phyloP scores from a whole-genome alignment of 2,888 invertebrate genomes.

The Silvanus unidentatus region DNA sequence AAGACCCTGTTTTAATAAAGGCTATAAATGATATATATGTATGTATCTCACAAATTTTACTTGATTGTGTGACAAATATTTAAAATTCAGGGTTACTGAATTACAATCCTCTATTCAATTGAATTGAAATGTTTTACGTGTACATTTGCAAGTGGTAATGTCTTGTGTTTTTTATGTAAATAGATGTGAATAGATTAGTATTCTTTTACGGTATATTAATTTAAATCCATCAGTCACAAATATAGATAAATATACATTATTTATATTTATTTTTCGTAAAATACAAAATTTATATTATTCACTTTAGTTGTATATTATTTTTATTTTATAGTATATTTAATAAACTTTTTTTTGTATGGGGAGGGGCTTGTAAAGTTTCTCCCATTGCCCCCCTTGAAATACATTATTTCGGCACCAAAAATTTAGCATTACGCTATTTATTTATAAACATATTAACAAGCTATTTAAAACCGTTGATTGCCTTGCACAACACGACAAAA shows the following conservation, averaged over 20 bases:
- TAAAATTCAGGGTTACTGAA: constrained; percentile 30
- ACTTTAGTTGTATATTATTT: constrained; percentile 12
- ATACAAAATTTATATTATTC: constrained; percentile 33
- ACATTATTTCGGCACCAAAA: constrained; percentile 28
- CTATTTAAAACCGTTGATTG: constrained; percentile 41
- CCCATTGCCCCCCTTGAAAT: constrained; percentile 11
- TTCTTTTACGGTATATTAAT: no score
- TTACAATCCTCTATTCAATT: background rate
- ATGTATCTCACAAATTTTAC: constrained; percentile 38
- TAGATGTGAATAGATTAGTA: constrained; percentile 15
- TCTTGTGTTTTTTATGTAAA: constrained; percentile 9
- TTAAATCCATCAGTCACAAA: constrained; percentile 27
- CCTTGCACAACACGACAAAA: constrained; percentile 46
- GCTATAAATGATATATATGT: constrained; percentile 39
- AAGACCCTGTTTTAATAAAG: constrained; percentile 48
- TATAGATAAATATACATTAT: constrained; percentile 6
- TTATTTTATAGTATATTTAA: constrained; percentile 13
- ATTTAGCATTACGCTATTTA: constrained; percentile 31
- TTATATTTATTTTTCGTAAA: constrained; percentile 17
- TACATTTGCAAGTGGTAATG: background rate
- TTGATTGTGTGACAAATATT: constrained; percentile 37
- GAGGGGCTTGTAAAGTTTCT: no score
- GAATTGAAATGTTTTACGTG: constrained; percentile 17
- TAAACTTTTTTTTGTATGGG: constrained; percentile 10
- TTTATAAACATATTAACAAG: constrained; percentile 23